These are phyloP conservation scores for Macrostomum lignano DNA, from an alignment of 1,140 invertebrate genomes.

Conservation along the genomic window DNA sequence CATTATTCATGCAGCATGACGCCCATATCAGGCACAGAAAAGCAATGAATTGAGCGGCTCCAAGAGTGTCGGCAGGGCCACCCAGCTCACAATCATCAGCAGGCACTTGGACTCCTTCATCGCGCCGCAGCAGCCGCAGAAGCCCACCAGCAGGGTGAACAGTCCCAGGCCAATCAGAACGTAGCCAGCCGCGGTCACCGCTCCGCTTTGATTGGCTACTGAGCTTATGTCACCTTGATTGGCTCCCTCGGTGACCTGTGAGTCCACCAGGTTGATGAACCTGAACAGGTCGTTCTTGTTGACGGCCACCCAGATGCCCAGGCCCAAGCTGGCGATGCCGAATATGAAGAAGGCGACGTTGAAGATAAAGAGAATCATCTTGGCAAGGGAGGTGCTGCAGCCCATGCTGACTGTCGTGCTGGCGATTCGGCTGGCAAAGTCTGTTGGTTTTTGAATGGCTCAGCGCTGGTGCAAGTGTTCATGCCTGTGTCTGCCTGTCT, in stretches of 20 bases:
- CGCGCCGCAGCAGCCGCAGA: slow-evolving; percentile 64
- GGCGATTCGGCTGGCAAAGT: too few species aligned
- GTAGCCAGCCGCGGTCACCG: slow-evolving; percentile 14
- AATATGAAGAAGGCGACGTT: slow-evolving; percentile 42
- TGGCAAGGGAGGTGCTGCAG: slow-evolving; percentile 21
- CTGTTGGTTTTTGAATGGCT: too few species aligned
- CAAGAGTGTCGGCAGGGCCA: too few species aligned
- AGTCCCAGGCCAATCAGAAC: slow-evolving; percentile 44
- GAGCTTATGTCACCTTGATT: slow-evolving; percentile 10
- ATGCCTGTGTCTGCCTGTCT: too few species aligned
- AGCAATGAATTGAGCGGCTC: too few species aligned
- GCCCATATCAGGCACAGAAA: too few species aligned
- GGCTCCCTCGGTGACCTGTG: slow-evolving; percentile 15
- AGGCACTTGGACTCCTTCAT: slow-evolving; percentile 52
- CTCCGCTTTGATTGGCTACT: background rate
- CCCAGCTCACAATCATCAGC: slow-evolving; percentile 42
- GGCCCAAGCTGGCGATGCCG: slow-evolving; percentile 39
- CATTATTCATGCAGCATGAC: too few species aligned
- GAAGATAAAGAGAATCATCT: slow-evolving; percentile 41
- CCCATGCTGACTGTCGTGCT: too few species aligned
- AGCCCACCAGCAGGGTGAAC: slow-evolving; percentile 49
- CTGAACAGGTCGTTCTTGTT: slow-evolving; percentile 40
- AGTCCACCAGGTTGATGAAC: slow-evolving; percentile 34
- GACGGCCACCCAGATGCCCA: slow-evolving; percentile 44
- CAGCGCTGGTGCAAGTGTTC: too few species aligned